Base-by-base conservation (phyloP, 2,113 vertebrate genomes). In the Trogon melanurus region DNA sequence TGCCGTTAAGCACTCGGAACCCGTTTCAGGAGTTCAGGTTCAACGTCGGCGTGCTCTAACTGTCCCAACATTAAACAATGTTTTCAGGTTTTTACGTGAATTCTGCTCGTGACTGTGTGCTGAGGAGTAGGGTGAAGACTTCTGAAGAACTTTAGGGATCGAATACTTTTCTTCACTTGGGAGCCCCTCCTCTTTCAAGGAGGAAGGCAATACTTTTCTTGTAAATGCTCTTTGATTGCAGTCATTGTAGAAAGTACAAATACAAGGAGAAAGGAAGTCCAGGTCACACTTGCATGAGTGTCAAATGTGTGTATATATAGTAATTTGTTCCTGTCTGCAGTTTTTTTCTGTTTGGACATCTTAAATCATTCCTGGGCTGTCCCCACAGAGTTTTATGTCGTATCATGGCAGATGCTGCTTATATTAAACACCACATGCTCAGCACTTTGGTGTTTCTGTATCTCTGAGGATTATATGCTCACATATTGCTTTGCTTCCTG, bases 341-440 rank as follows among this genome's bases (percentile, higher is more conserved):
- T 81, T 80, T 60, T 41, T 61, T 36, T 61, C 73, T 93, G 11
- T 78, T 71, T 94, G 89, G 94, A 75, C 82, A 64, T 80, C 58
- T 61, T 60, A 21, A 60, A n/a, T 93, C 79, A n/a, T 61, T 75
- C 44, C 83, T 58, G n/a, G 57, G 89, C 91, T 72, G 72, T 94
- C 87, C 93, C 88, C 19, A 0, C 26, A 51, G 89, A 44, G 44
- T 26, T 81, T 16, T n/a, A 2, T 79, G 60, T 84, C 78, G 56
- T 79, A 57, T 89, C 32, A 9, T 87, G 88, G 91, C 95, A 93
- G 95, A 79, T 72, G 71, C 93, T 80, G 74, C 94, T 79, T 73
- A 70, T 81, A 87, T 89, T 91, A 94, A 92, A 89, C 93, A 93
- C 91, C 84, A 87, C 94, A 96, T 92, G 89, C 85, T 83, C 83